A percentile compares a stretch with the other conserved stretches of the same genome.
Evolutionary conservation across 2,888 invertebrate genomes (phyloP).

Genomic region (Diarsia brunnea): DNA sequence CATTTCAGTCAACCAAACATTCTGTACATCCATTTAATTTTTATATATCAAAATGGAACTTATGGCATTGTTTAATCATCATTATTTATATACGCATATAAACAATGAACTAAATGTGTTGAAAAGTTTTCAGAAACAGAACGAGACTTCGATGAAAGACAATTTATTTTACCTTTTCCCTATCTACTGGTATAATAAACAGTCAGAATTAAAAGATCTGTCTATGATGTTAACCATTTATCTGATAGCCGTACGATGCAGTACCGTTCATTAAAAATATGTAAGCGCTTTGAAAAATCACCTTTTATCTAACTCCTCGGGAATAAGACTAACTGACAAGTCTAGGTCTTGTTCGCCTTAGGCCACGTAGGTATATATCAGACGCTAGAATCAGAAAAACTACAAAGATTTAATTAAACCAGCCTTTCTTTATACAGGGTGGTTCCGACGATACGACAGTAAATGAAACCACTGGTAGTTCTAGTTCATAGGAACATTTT

Average conservation of each 20-base stretch:
- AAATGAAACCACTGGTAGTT: no score
- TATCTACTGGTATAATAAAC: no score
- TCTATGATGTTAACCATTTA: not conserved
- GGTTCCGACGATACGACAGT: no score
- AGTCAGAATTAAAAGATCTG: not conserved
- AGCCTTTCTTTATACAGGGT: no score
- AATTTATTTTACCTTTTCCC: not conserved
- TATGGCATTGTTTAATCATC: no score
- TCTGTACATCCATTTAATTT: no score
- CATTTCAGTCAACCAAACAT: no score
- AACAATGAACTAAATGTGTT: not conserved
- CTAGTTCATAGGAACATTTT: no score
- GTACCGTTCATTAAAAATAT: not conserved
- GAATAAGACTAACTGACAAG: not conserved
- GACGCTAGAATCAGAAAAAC: not conserved
- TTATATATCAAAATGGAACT: no score
- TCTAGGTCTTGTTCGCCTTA: not conserved
- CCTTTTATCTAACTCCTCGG: not conserved
- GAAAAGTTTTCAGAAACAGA: not conserved
- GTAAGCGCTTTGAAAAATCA: not conserved
- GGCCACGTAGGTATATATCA: not conserved
- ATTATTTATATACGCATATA: no score
- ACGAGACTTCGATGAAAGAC: not conserved
- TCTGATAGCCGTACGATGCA: not conserved
- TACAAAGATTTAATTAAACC: slow-evolving; percentile 23